phyloP scores from a whole-genome alignment of 2,797 vertebrate genomes.

The Bradypodion pumilum region DNA sequence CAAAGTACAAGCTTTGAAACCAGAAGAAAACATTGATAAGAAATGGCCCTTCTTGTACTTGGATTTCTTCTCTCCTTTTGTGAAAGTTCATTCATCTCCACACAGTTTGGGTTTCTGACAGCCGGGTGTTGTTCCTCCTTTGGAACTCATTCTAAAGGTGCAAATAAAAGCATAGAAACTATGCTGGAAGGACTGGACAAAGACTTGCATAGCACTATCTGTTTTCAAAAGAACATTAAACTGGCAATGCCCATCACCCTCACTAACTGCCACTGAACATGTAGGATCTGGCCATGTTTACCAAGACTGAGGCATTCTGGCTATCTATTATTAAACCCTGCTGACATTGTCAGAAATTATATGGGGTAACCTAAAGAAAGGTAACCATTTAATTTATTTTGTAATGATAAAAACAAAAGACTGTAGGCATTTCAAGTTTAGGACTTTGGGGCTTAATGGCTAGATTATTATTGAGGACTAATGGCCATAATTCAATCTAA shows the following conservation, averaged over 20 bases:
- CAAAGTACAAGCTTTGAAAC: not conserved
- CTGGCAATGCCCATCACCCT: not conserved
- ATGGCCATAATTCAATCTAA: constrained; percentile 59
- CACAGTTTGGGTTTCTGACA: not conserved
- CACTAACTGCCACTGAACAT: not conserved
- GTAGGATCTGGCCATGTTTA: not conserved
- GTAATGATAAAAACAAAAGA: not conserved
- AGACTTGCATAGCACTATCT: not conserved
- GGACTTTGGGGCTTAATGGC: not conserved
- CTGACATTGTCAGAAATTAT: not conserved
- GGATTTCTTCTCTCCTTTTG: not conserved
- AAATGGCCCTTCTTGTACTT: not conserved
- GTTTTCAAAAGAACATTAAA: not conserved
- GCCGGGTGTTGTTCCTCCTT: not conserved
- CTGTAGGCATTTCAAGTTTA: not conserved
- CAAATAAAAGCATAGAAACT: not conserved
- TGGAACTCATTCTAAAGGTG: not conserved
- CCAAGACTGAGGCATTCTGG: not conserved
- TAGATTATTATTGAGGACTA: not conserved
- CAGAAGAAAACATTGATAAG: not conserved
- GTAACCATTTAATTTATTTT: not conserved
- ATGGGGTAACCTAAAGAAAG: not conserved
- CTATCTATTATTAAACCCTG: not conserved
- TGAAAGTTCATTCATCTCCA: not conserved
- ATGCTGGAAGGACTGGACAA: not conserved